Base-by-base conservation (phyloP, 2,888 invertebrate genomes). In the Julus scanicus region DNA sequence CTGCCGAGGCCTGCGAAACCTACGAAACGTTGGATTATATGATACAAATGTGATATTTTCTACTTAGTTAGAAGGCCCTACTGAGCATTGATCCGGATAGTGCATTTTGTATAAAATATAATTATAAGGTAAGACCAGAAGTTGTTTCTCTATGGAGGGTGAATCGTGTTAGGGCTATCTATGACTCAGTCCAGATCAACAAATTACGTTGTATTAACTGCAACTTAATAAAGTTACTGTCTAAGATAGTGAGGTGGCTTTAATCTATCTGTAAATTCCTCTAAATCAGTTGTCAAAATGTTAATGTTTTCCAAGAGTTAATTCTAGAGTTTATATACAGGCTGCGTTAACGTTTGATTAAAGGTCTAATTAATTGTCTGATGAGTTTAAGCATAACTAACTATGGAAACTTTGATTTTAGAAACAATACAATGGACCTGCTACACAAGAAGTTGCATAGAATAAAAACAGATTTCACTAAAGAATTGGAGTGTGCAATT, bases 401-500 rank as follows among this genome's bases (percentile, higher is more conserved):
- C n/a, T n/a, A n/a, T 17, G 17, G n/a, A 15, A n/a, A 57, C 57
- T 57, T 29, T 1, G 44, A 44, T 44, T 44, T 44, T 8, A 8
- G 44, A 44, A 44, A 8, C 44, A 44, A 44, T 8, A 0, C 20
- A 2, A 71, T 71, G 71, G 71, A 71, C 1, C 71, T 29, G 71
- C 29, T 71, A 71, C 71, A 71, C 20, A 71, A 71, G 29, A 71
- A 20, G 71, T 71, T 71, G 71, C 29, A 71, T 20, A 20, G 9
- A 29, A 71, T 71, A 71, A 71, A 71, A 71, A 20, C 20, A 9
- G 29, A 71, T 71, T 71, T 71, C 11, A 71, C 71, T 9, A 71
- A 71, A 29, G 71, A 71, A 20, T 71, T 71, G 29, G 71, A 71
- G 29, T 71, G 71, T 71, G 71, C 71, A 20, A 71, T 71, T 71